These are phyloP conservation scores for Hirtodrosophila histrioides DNA, from an alignment of 2,888 invertebrate genomes.

Conservation along the genomic window DNA sequence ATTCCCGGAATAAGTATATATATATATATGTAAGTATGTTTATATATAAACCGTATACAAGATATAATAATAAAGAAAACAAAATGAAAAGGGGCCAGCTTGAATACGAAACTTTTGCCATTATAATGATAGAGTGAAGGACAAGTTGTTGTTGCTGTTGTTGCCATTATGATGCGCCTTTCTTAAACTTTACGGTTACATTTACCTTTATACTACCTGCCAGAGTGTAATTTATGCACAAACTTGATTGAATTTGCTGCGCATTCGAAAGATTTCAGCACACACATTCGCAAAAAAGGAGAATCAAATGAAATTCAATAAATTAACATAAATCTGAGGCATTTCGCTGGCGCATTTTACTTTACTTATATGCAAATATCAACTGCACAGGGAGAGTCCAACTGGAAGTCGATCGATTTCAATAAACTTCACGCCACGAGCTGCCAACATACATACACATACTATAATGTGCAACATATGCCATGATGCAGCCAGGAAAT, in stretches of 20 bases:
- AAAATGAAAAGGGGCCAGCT: constrained; percentile 33
- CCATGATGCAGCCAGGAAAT: constrained; percentile 55
- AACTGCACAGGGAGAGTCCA: constrained; percentile 20
- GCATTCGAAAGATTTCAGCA: constrained; percentile 53
- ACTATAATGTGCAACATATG: constrained; percentile 31
- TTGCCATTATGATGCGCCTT: constrained; percentile 51
- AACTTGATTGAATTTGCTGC: constrained; percentile 73
- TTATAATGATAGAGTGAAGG: constrained; percentile 64
- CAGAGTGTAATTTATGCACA: constrained; percentile 69
- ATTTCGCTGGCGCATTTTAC: constrained; percentile 45
- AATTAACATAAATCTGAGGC: constrained; percentile 75
- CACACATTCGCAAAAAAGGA: constrained; percentile 18
- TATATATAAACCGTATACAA: constrained; percentile 28
- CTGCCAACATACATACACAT: constrained; percentile 53
- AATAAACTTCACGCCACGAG: constrained; percentile 63
- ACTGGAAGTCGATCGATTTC: constrained; percentile 64
- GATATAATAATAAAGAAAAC: constrained; percentile 1
- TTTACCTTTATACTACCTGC: constrained; percentile 15
- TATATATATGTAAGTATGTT: too few species aligned
- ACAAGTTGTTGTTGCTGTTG: constrained; percentile 31
- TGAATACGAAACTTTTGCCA: constrained; percentile 68
- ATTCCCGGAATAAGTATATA: constrained; percentile 5
- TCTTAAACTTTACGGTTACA: constrained; percentile 16
- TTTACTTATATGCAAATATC: constrained; percentile 57
- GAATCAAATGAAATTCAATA: constrained; percentile 74